These are phyloP conservation scores for Pelodiscus sinensis DNA, from an alignment of 2,113 vertebrate species.

Conservation along the genomic window DNA sequence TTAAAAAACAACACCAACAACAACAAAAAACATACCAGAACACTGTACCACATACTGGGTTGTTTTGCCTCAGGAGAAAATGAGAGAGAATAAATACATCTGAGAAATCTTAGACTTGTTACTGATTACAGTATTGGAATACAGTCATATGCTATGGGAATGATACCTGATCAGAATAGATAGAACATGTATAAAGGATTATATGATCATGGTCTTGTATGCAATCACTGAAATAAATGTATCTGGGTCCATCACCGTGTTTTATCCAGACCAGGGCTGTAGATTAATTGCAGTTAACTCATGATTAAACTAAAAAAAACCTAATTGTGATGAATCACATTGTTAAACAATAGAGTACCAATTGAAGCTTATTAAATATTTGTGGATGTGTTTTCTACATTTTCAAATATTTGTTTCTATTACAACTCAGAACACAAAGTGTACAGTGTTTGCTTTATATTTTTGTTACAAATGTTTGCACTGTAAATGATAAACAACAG, in stretches of 20 bases:
- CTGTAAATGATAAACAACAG: no score
- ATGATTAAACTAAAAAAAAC: no score
- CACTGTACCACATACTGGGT: not conserved
- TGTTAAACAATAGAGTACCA: no score
- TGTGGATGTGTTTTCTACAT: no score
- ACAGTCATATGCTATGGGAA: not conserved
- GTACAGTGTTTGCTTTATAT: no score
- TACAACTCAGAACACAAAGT: no score
- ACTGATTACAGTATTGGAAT: not conserved
- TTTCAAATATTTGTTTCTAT: no score
- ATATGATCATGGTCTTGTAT: not conserved
- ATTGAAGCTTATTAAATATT: no score
- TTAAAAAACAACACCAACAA: no score
- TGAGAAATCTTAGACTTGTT: not conserved
- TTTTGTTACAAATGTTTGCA: no score
- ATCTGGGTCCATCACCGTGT: not conserved
- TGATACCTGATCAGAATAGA: not conserved
- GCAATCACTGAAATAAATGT: not conserved
- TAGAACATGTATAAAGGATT: not conserved
- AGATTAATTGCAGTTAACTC: no score
- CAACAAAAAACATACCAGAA: not conserved
- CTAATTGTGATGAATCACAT: no score
- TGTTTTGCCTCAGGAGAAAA: not conserved
- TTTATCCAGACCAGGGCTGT: not conserved
- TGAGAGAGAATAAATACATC: not conserved